Evolutionary conservation across 2,888 invertebrate species (phyloP).

Genomic region (Drepana falcataria): DNA sequence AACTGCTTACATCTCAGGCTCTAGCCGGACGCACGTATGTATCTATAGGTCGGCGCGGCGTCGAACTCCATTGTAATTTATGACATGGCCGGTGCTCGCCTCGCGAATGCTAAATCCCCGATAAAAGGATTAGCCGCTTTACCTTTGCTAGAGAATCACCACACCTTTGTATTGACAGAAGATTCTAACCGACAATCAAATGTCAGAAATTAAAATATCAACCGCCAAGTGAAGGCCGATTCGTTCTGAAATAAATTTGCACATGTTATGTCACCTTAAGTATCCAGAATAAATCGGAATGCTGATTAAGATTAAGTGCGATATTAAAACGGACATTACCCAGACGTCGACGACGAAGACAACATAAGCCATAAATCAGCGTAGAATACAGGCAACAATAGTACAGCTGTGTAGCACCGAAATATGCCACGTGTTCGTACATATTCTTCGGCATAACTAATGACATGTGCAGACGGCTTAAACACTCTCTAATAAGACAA

Average conservation of each 20-base stretch:
- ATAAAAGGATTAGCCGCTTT: slow-evolving; percentile 59
- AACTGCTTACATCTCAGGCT: neutral
- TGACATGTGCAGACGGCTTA: slow-evolving; percentile 23
- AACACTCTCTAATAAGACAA: slow-evolving; percentile 57
- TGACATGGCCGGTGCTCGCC: slow-evolving; percentile 47
- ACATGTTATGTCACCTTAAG: neutral
- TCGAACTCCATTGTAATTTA: slow-evolving; percentile 66
- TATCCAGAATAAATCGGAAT: neutral
- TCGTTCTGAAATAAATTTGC: too few species aligned
- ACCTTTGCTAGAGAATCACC: neutral
- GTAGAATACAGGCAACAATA: neutral
- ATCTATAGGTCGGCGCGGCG: slow-evolving; percentile 27
- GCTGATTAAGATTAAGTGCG: neutral
- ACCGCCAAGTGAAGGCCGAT: too few species aligned
- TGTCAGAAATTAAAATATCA: neutral
- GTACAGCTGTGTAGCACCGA: neutral
- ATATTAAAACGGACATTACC: neutral
- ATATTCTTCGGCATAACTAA: slow-evolving; percentile 10
- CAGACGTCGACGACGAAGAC: neutral
- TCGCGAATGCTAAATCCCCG: slow-evolving; percentile 55
- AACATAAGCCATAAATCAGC: neutral
- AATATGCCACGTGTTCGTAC: neutral
- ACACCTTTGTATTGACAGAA: neutral
- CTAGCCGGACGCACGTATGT: slow-evolving; percentile 35
- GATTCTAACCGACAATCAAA: neutral